Evolutionary conservation across 2,113 vertebrate genomes (phyloP).

Genomic region (Plestiodon gilberti): DNA sequence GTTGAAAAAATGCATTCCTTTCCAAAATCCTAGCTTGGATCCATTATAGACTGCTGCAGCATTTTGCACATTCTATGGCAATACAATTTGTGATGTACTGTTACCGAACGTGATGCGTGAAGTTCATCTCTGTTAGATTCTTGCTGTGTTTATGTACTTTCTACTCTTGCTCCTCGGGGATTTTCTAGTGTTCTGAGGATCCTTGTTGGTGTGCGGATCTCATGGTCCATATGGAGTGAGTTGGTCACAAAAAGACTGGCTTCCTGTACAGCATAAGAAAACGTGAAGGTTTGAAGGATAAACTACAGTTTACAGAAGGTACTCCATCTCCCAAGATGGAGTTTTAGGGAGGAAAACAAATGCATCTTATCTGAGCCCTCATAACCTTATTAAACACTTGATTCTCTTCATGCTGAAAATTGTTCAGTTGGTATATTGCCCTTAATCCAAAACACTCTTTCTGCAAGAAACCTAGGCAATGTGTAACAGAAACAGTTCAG

Average conservation of each 20-base stretch:
- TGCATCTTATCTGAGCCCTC: neutral
- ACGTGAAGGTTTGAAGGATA: neutral
- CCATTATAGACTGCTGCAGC: neutral
- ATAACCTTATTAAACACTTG: neutral
- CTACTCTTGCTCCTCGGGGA: neutral
- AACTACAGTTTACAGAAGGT: neutral
- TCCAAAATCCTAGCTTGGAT: neutral
- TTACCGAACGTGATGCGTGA: neutral
- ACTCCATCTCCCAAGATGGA: neutral
- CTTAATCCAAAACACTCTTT: neutral
- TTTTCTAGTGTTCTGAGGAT: neutral
- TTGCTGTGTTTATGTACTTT: neutral
- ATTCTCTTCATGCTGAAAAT: neutral
- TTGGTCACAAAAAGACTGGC: neutral
- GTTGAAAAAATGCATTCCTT: neutral
- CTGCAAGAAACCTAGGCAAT: neutral
- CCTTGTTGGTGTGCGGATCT: neutral
- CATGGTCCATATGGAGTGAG: neutral
- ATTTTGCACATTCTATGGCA: neutral
- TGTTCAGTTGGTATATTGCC: neutral
- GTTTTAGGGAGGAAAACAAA: neutral
- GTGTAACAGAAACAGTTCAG: neutral
- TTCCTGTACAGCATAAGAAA: neutral
- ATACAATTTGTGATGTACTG: neutral
- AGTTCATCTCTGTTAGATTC: neutral